phyloP scores from a whole-genome alignment of 2,888 invertebrate species.

The Protonemura montana region DNA sequence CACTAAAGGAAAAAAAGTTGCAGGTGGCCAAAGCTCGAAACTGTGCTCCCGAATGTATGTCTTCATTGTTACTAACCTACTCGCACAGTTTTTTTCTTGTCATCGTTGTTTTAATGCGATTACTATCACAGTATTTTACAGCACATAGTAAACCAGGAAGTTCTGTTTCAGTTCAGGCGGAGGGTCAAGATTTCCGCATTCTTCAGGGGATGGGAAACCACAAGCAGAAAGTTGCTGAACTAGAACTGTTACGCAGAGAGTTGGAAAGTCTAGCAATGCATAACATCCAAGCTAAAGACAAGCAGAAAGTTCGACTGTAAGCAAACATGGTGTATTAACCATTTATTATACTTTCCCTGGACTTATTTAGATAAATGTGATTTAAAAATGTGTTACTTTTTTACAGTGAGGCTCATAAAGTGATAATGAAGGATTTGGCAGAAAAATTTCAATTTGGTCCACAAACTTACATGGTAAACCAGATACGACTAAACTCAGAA shows the following conservation, averaged over 20 bases:
- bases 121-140: too few relatives aligned
- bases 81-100: too few relatives aligned
- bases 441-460: not conserved
- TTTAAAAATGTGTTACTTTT: not conserved
- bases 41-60: not conserved
- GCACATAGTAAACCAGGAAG: too few relatives aligned
- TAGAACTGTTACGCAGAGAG: not conserved
- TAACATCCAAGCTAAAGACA: not conserved
- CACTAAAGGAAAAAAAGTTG: not conserved
- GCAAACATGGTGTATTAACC: not conserved
- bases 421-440: not conserved
- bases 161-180: not conserved
- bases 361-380: too few relatives aligned
- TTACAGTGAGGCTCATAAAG: not conserved
- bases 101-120: too few relatives aligned
- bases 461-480: not conserved
- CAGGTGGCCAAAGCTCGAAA: not conserved
- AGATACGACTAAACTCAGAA: too few relatives aligned
- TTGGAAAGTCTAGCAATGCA: not conserved
- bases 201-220: not conserved
- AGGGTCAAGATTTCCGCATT: not conserved
- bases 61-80: not conserved
- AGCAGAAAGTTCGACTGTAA: not conserved
- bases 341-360: not conserved
- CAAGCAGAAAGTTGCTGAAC: not conserved